Evolutionary conservation across 1,140 invertebrate genomes (phyloP).

Genomic region (Pachyrhynchus sulphureomaculatus): DNA sequence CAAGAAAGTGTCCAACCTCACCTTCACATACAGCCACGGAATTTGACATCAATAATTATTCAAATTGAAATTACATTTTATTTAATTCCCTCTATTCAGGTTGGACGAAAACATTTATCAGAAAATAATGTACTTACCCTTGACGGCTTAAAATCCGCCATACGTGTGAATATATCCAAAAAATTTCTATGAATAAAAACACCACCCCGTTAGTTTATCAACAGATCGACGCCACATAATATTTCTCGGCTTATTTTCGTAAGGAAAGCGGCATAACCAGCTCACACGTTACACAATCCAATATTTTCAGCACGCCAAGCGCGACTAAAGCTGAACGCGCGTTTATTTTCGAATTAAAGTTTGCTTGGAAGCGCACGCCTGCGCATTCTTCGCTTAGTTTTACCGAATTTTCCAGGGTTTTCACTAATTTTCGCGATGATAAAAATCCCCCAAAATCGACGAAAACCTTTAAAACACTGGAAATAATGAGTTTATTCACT

Average conservation of each 20-base stretch:
- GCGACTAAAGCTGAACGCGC: slow-evolving; percentile 11
- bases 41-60: too few relatives aligned
- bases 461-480: not conserved
- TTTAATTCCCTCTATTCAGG: too few relatives aligned
- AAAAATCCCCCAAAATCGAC: not conserved
- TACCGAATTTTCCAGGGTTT: not conserved
- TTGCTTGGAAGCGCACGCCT: not conserved
- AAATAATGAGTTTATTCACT: not conserved
- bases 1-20: too few relatives aligned
- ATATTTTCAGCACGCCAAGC: slow-evolving; percentile 10
- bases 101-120: too few relatives aligned
- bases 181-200: slow-evolving; percentile 15
- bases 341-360: slow-evolving; percentile 15
- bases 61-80: too few relatives aligned
- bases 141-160: slow-evolving; percentile 21
- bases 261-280: not conserved
- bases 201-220: not conserved
- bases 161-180: slow-evolving; percentile 19
- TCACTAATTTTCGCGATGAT: too few relatives aligned
- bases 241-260: not conserved
- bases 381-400: not conserved
- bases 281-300: not conserved
- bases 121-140: slow-evolving; percentile 9
- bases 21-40: too few relatives aligned
- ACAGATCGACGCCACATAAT: slow-evolving; percentile 10